phyloP scores from a whole-genome alignment of 2,888 invertebrate genomes.

The Oxyscelio sp. region DNA sequence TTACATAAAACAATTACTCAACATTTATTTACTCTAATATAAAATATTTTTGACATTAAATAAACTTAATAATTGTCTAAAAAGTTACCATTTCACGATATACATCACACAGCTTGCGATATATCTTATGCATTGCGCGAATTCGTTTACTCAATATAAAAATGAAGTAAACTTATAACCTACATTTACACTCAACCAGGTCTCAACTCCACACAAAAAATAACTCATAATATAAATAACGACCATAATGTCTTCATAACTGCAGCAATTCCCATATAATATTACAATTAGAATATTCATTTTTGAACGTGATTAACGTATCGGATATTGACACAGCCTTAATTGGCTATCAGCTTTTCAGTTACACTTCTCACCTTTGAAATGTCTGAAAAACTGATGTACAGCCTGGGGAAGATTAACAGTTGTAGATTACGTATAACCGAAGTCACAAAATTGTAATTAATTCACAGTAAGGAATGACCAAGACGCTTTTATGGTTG shows the following conservation, averaged over 20 bases:
- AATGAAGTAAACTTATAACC: no score
- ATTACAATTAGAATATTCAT: not conserved
- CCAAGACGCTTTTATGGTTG: not conserved
- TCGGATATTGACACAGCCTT: not conserved
- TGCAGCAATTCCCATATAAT: not conserved
- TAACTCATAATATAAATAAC: no score
- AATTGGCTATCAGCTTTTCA: not conserved
- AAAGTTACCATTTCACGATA: no score
- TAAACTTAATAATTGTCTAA: no score
- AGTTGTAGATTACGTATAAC: not conserved
- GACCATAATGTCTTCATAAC: not conserved
- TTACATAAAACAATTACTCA: no score
- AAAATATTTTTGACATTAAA: no score
- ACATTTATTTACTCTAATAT: no score
- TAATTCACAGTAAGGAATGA: not conserved
- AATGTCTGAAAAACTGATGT: not conserved
- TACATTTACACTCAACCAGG: no score
- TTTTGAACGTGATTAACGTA: not conserved
- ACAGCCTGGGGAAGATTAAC: not conserved
- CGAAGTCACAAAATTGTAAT: not conserved
- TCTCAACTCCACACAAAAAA: no score
- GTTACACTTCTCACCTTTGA: not conserved
- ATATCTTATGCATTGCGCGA: no score
- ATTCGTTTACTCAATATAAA: no score
- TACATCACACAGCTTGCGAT: no score